These are phyloP conservation scores for Nematolebias whitei DNA, from an alignment of 2,113 vertebrate genomes.

Conservation along the genomic window DNA sequence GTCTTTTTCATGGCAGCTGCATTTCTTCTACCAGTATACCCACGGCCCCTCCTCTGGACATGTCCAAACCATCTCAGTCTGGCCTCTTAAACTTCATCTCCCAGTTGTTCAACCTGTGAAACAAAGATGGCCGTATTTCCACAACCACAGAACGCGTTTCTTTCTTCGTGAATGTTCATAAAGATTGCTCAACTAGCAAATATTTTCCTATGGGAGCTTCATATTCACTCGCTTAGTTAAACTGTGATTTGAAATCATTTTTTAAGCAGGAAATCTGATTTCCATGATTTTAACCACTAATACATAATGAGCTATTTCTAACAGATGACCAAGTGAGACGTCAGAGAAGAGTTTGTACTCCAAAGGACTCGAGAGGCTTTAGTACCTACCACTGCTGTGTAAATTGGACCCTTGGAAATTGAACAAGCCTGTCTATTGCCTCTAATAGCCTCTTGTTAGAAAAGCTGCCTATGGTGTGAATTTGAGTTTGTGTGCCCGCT, in stretches of 20 bases:
- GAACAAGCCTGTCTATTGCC: constrained; percentile 79
- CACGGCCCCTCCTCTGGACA: no score
- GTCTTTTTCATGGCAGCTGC: no score
- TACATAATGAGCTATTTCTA: constrained; percentile 34
- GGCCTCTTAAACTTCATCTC: no score
- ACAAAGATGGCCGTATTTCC: no score
- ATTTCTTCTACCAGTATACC: no score
- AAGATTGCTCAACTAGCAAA: background rate
- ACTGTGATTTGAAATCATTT: background rate
- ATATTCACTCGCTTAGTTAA: background rate
- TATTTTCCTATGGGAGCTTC: background rate
- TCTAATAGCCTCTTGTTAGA: constrained; percentile 72
- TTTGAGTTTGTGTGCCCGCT: constrained; percentile 63
- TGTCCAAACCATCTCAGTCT: no score
- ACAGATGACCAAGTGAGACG: constrained; percentile 34
- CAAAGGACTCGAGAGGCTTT: constrained; percentile 54
- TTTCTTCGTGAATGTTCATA: background rate
- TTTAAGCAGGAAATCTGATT: background rate
- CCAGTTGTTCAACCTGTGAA: no score
- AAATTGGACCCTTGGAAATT: constrained; percentile 73
- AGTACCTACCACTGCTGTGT: constrained; percentile 67
- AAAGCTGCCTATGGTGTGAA: constrained; percentile 66
- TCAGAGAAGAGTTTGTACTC: constrained; percentile 45
- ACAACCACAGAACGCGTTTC: background rate
- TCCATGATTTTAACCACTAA: constrained; percentile 3